Evolutionary conservation across 1,140 invertebrate genomes (phyloP).

Genomic region (Coboldia fuscipes): DNA sequence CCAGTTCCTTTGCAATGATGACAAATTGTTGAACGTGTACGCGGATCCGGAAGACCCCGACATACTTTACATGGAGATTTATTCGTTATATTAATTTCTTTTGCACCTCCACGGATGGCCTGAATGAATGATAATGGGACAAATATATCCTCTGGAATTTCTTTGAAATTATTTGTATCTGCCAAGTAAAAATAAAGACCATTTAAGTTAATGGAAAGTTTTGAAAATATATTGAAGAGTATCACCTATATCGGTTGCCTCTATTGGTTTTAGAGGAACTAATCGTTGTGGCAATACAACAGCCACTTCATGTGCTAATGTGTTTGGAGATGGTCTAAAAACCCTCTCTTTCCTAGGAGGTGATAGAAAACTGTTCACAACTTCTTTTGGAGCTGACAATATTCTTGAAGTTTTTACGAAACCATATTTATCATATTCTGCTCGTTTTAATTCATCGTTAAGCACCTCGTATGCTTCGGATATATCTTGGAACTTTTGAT

Average conservation of each 20-base stretch:
- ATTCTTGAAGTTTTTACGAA: no score
- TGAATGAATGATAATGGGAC: neutral
- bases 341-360: no score
- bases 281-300: no score
- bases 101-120: neutral
- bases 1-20: neutral
- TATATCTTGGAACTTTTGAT: slow-evolving; percentile 68
- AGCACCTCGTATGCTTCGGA: slow-evolving; percentile 71
- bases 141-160: neutral
- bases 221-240: no score
- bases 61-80: neutral
- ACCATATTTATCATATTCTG: slow-evolving; percentile 41
- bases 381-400: no score
- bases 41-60: no score
- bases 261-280: no score
- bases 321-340: no score
- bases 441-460: slow-evolving; percentile 53
- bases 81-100: neutral
- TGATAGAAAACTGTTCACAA: no score
- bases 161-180: neutral
- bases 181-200: neutral
- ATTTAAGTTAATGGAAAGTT: no score
- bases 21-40: neutral
- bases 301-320: no score
- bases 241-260: no score